A percentile compares a stretch with the other conserved stretches of the same genome.
These are phyloP conservation scores for Diglossa cyanea DNA, from an alignment of 2,797 vertebrate species.

Conservation along the genomic window DNA sequence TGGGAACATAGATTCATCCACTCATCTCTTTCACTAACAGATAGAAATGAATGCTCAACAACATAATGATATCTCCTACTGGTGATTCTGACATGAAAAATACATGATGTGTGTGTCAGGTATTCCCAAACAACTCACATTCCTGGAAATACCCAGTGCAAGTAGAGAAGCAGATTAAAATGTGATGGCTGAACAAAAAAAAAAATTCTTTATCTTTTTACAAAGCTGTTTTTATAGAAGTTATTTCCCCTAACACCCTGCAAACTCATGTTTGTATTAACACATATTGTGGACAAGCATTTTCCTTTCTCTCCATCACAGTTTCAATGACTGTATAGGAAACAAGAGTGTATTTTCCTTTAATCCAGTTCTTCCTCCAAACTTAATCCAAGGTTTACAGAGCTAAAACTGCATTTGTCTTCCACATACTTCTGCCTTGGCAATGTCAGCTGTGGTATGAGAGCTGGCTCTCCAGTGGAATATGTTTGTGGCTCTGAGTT, in stretches of 20 bases:
- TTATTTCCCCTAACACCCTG: neutral
- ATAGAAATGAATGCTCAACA: neutral
- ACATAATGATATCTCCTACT: neutral
- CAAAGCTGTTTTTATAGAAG: neutral
- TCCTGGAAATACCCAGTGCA: neutral
- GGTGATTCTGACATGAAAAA: slow-evolving; percentile 5
- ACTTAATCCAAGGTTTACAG: neutral
- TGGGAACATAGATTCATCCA: neutral
- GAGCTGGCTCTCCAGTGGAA: neutral
- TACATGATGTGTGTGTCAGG: neutral
- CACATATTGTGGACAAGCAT: neutral
- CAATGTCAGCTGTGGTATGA: neutral
- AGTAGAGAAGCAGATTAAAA: neutral
- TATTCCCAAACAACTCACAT: neutral
- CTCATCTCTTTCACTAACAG: neutral
- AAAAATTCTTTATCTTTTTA: neutral
- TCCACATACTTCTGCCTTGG: neutral
- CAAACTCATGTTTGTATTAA: neutral
- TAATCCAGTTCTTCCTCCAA: neutral
- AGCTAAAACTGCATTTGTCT: neutral
- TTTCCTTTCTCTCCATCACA: neutral
- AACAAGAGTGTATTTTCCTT: neutral
- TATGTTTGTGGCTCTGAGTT: neutral
- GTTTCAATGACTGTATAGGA: neutral
- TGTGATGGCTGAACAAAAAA: neutral